These are phyloP conservation scores for Augochlorella aurata DNA, from an alignment of 2,888 invertebrate genomes.

Conservation along the genomic window DNA sequence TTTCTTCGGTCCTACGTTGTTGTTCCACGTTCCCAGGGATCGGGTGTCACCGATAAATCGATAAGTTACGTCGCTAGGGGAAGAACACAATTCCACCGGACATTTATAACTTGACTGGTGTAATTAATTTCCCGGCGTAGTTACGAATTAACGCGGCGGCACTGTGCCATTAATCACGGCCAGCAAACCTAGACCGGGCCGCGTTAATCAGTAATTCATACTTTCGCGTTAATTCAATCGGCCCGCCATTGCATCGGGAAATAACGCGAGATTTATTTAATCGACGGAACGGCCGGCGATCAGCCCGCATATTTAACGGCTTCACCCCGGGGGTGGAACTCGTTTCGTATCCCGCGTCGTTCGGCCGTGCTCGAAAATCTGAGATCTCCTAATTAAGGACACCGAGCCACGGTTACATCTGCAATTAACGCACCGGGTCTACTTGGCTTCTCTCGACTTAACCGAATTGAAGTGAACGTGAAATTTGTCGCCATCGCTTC, in stretches of 20 bases:
- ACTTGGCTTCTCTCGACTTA: background rate
- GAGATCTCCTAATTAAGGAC: constrained; percentile 34
- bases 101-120: constrained; percentile 52
- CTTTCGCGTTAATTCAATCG: constrained; percentile 46
- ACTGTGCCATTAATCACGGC: constrained; percentile 38
- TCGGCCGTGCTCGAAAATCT: background rate
- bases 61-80: constrained; percentile 57
- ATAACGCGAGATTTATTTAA: constrained; percentile 49
- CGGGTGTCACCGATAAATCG: constrained; percentile 48
- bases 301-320: background rate
- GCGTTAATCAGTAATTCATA: constrained; percentile 55
- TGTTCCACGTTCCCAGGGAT: constrained; percentile 12
- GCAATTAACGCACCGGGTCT: background rate
- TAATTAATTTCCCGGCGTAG: constrained; percentile 52
- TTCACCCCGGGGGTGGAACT: background rate
- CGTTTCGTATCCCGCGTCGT: background rate
- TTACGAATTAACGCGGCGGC: constrained; percentile 48
- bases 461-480: constrained; percentile 19
- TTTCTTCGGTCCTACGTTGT: background rate
- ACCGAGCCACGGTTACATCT: background rate
- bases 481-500: constrained; percentile 24
- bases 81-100: constrained; percentile 49
- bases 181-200: constrained; percentile 9
- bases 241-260: constrained; percentile 2
- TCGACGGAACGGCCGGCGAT: constrained; percentile 14